Evolutionary conservation across 2,888 invertebrate species (phyloP).

Genomic region (Linhomoeus sp.): DNA sequence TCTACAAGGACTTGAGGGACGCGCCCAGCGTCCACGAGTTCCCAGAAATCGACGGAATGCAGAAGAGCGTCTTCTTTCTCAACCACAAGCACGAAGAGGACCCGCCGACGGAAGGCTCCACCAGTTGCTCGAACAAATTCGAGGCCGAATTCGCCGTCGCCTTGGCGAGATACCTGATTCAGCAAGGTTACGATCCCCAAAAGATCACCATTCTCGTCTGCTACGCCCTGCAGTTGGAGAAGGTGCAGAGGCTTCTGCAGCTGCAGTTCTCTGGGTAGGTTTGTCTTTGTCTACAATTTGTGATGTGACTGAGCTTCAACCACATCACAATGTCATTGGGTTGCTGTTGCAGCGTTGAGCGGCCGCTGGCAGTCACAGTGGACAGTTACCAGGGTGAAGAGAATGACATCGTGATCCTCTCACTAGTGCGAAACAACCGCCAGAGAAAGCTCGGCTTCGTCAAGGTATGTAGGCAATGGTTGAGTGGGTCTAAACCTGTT

Average conservation of each 20-base stretch:
- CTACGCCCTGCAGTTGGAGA: slow-evolving; percentile 48
- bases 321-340: no score
- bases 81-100: slow-evolving; percentile 17
- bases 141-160: slow-evolving; percentile 45
- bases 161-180: slow-evolving; percentile 11
- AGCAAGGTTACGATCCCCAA: slow-evolving; percentile 29
- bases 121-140: slow-evolving; percentile 41
- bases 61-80: slow-evolving; percentile 46
- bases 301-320: no score
- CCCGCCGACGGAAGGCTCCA: no score
- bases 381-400: slow-evolving; percentile 66
- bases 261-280: background rate
- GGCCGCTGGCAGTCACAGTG: no score
- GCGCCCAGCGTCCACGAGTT: slow-evolving; percentile 37
- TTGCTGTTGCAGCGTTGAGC: no score
- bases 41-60: slow-evolving; percentile 41
- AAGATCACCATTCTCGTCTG: no score
- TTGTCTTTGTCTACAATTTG: no score
- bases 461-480: slow-evolving; percentile 10
- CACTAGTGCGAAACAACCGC: slow-evolving; percentile 17
- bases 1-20: slow-evolving; percentile 33
- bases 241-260: slow-evolving; percentile 32
- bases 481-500: background rate
- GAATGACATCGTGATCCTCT: slow-evolving; percentile 46
- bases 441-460: slow-evolving; percentile 25